Percentiles rank a stretch among this genome's conserved stretches.
phyloP scores from a whole-genome alignment of 2,797 vertebrate species.

The Brotogeris chrysoptera region DNA sequence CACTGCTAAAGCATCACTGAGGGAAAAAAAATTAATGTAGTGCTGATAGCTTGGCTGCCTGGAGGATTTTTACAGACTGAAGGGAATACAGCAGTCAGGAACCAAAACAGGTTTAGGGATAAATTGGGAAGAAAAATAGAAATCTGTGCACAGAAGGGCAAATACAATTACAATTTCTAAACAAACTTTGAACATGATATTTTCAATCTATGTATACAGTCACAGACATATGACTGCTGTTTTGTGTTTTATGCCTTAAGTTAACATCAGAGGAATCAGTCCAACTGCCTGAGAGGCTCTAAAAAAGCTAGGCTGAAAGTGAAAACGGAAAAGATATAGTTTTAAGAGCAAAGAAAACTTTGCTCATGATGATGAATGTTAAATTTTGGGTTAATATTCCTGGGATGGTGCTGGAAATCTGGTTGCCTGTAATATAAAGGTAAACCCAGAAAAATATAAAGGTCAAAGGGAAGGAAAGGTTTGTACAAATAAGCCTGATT shows the following conservation, averaged over 20 bases:
- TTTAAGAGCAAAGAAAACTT: neutral
- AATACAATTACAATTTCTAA: conserved; percentile 13
- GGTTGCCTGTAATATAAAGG: neutral
- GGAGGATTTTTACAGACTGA: conserved; percentile 2
- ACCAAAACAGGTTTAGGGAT: neutral
- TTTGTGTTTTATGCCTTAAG: neutral
- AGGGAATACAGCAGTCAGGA: conserved; percentile 16
- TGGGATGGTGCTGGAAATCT: neutral
- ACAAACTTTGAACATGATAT: neutral
- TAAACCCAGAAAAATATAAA: neutral
- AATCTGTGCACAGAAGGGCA: neutral
- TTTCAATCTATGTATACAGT: neutral
- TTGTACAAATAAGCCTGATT: neutral
- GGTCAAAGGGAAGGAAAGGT: neutral
- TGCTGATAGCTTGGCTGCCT: neutral
- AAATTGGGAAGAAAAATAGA: neutral
- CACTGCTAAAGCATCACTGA: neutral
- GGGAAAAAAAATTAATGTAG: neutral
- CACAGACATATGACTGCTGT: neutral
- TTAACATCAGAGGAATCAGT: neutral
- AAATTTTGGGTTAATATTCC: neutral
- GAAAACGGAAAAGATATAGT: neutral
- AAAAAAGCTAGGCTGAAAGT: neutral
- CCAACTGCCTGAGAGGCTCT: neutral
- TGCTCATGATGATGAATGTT: neutral